These are phyloP conservation scores for Mycalesis mineus DNA, from an alignment of 2,888 invertebrate genomes.

Conservation along the genomic window DNA sequence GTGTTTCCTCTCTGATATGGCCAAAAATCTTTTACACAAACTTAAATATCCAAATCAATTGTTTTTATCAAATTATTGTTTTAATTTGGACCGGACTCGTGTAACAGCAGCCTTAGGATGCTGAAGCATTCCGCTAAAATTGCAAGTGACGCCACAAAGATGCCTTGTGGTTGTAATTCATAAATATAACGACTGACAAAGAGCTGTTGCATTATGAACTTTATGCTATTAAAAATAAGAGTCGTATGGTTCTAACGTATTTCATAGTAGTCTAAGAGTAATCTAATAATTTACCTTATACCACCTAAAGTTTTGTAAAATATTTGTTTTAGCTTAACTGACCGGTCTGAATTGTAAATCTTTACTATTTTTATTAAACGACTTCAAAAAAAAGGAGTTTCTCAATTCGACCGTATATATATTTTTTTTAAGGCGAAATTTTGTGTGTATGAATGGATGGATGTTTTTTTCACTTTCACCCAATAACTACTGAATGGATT, in stretches of 20 bases:
- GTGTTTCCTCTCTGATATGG: background rate
- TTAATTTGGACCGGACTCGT: background rate
- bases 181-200: background rate
- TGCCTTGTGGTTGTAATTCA: slow-evolving; percentile 17
- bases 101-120: background rate
- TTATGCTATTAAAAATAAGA: background rate
- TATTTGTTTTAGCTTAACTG: too few species aligned
- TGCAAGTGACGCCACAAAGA: slow-evolving; percentile 19
- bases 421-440: too few species aligned
- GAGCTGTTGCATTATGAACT: background rate
- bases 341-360: too few species aligned
- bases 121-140: slow-evolving; percentile 17
- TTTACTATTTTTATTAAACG: too few species aligned
- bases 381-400: too few species aligned
- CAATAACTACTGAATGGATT: too few species aligned
- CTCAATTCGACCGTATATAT: too few species aligned
- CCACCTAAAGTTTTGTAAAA: too few species aligned
- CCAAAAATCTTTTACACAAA: background rate
- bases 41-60: background rate
- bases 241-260: background rate
- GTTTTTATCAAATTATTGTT: background rate
- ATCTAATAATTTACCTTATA: background rate
- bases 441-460: too few species aligned
- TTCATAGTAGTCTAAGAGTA: background rate
- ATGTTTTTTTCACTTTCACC: too few species aligned